Percentiles rank a stretch among this genome's conserved stretches.
Conservation (phyloP, 2,113 vertebrate genomes). For the Hiodon alosoides region DNA sequence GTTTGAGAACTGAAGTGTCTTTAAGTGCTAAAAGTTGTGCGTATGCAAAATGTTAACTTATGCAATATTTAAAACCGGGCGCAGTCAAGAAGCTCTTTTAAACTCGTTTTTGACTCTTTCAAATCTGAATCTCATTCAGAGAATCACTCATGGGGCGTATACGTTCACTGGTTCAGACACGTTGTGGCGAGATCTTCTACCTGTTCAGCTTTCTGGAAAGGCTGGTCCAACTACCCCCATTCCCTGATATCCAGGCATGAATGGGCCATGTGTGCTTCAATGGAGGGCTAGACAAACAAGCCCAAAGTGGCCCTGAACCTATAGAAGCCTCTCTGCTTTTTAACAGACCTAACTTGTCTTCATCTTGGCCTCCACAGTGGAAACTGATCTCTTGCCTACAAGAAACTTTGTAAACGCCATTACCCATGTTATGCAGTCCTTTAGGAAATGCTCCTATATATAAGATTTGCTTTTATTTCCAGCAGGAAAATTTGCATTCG, state of each 20-base stretch:
- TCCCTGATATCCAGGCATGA: not conserved
- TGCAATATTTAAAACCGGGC: too few species aligned
- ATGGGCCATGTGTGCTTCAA: not conserved
- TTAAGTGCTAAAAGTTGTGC: too few species aligned
- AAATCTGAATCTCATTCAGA: too few species aligned
- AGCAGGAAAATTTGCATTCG: too few species aligned
- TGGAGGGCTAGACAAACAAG: not conserved
- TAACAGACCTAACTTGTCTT: conserved; percentile 8
- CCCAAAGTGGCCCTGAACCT: not conserved
- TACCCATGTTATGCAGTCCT: not conserved
- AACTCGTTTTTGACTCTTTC: not conserved
- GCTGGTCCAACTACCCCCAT: too few species aligned
- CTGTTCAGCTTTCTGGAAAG: too few species aligned
- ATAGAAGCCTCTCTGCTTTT: not conserved
- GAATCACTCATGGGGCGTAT: too few species aligned
- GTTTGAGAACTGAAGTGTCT: too few species aligned
- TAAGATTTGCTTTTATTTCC: not conserved
- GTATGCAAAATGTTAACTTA: too few species aligned
- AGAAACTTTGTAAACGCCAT: not conserved
- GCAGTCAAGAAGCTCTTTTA: too few species aligned
- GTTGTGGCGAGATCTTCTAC: too few species aligned
- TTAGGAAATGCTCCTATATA: conserved; percentile 3
- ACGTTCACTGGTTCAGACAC: too few species aligned
- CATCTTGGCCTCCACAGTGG: not conserved
- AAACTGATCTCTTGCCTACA: not conserved